A percentile compares a stretch with the other conserved stretches of the same genome.
Conservation (phyloP, 2,797 vertebrate genomes). For the Threskiornis aethiopicus region DNA sequence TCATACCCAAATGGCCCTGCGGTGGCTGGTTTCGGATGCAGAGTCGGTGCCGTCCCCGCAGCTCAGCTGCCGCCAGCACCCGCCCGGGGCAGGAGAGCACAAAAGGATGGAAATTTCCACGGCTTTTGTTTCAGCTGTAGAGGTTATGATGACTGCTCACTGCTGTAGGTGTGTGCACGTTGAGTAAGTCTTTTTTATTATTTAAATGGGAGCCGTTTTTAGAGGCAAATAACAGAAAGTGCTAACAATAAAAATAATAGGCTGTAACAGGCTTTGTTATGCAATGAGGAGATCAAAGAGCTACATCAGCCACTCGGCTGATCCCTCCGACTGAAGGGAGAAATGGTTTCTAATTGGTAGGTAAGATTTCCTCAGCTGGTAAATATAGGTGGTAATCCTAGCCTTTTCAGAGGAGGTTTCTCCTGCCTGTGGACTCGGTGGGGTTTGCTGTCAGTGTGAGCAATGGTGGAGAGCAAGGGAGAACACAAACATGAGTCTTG, state of each 20-base stretch:
- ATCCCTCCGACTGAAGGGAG: neutral
- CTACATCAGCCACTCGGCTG: neutral
- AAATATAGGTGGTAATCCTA: neutral
- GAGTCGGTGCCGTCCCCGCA: neutral
- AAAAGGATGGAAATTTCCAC: conserved; percentile 62
- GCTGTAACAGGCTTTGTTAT: conserved; percentile 45
- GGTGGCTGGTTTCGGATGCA: neutral
- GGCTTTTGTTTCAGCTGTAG: conserved; percentile 51
- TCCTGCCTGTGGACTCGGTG: neutral
- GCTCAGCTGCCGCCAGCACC: neutral
- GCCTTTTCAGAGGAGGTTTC: neutral
- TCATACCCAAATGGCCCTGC: neutral
- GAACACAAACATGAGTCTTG: neutral
- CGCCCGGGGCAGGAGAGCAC: neutral
- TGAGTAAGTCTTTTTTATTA: conserved; percentile 19
- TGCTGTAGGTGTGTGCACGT: conserved; percentile 38
- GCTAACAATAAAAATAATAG: conserved; percentile 57
- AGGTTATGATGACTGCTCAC: conserved; percentile 41
- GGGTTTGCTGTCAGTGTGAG: neutral
- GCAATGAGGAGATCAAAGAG: conserved; percentile 54
- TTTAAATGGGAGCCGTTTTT: conserved; percentile 56
- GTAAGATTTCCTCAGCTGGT: conserved; percentile 10
- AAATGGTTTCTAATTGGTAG: neutral
- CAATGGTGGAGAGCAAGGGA: neutral
- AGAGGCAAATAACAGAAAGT: conserved; percentile 59